phyloP scores from a whole-genome alignment of 2,797 vertebrate species.

The Chelon labrosus region DNA sequence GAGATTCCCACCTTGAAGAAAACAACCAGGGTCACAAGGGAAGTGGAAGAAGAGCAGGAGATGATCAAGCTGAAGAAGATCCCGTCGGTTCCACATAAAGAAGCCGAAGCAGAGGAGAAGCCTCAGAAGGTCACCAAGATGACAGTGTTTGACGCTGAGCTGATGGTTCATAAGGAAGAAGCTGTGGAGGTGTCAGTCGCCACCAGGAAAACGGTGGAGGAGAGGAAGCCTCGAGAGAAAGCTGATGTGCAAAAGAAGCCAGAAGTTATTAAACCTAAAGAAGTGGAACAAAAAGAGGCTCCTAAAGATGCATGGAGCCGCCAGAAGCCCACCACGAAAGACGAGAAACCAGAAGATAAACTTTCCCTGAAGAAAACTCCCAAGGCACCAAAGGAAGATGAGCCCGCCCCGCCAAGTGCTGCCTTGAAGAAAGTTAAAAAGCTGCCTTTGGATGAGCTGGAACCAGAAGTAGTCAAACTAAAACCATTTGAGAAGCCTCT shows the following conservation, averaged over 20 bases:
- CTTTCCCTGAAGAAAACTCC: slow-evolving; percentile 72
- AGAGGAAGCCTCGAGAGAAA: slow-evolving; percentile 63
- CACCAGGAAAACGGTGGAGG: slow-evolving; percentile 66
- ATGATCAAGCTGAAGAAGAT: slow-evolving; percentile 81
- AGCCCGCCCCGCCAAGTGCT: slow-evolving; percentile 58
- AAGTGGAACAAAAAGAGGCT: slow-evolving; percentile 61
- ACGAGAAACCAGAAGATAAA: slow-evolving; percentile 76
- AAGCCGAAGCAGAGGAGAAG: slow-evolving; percentile 63
- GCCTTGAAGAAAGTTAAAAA: slow-evolving; percentile 81
- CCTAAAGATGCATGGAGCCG: slow-evolving; percentile 65
- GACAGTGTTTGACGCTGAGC: slow-evolving; percentile 59
- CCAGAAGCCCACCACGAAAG: slow-evolving; percentile 65
- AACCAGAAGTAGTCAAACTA: slow-evolving; percentile 80
- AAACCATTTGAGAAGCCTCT: slow-evolving; percentile 84
- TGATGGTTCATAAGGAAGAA: slow-evolving; percentile 72
- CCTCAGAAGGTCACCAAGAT: slow-evolving; percentile 63
- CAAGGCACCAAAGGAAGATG: slow-evolving; percentile 72
- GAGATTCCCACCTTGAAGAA: slow-evolving; percentile 85
- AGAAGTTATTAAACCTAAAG: slow-evolving; percentile 54
- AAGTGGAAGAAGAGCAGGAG: slow-evolving; percentile 78
- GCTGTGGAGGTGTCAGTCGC: slow-evolving; percentile 63
- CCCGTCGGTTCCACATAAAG: slow-evolving; percentile 72
- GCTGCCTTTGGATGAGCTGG: slow-evolving; percentile 74
- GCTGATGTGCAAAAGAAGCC: slow-evolving; percentile 61
- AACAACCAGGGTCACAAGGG: slow-evolving; percentile 72